Evolutionary conservation across 2,113 vertebrate genomes (phyloP).

Genomic region (Gavialis gangeticus): DNA sequence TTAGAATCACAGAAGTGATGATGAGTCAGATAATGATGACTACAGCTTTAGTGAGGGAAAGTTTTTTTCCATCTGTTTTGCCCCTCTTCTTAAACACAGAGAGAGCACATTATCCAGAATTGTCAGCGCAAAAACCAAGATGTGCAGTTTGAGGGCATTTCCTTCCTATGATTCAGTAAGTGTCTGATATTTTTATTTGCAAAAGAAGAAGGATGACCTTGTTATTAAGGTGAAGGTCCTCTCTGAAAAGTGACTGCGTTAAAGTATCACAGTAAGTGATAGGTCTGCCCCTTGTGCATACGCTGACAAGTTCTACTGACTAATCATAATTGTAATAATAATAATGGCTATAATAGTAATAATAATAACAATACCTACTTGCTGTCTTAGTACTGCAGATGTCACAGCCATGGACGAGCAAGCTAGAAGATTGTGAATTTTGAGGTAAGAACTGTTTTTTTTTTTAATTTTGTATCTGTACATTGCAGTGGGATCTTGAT

Average conservation of each 20-base stretch:
- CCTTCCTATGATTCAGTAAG: slow-evolving; percentile 35
- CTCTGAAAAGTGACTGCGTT: not conserved
- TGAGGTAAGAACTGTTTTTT: not conserved
- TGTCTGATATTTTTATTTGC: not conserved
- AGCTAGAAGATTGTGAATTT: not conserved
- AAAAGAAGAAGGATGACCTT: not conserved
- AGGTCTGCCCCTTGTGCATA: not conserved
- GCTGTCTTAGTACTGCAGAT: not conserved
- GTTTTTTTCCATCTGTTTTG: not conserved
- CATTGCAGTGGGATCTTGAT: not conserved
- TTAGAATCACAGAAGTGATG: slow-evolving; percentile 59
- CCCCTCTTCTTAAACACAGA: slow-evolving; percentile 6
- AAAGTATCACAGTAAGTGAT: not conserved
- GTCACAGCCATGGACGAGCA: not conserved
- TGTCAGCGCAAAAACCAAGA: slow-evolving; percentile 36
- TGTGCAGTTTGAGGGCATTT: slow-evolving; percentile 38
- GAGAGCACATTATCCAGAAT: slow-evolving; percentile 52
- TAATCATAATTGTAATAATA: not conserved
- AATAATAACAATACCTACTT: no score
- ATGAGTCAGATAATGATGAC: slow-evolving; percentile 58
- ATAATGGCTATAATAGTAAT: no score
- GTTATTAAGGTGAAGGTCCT: not conserved
- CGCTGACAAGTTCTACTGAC: not conserved
- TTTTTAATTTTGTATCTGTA: not conserved
- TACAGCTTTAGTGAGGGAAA: slow-evolving; percentile 33